Percentiles rank a stretch among this genome's conserved stretches.
Conservation (phyloP, 1,140 invertebrate species). For the Linepithema humile region DNA sequence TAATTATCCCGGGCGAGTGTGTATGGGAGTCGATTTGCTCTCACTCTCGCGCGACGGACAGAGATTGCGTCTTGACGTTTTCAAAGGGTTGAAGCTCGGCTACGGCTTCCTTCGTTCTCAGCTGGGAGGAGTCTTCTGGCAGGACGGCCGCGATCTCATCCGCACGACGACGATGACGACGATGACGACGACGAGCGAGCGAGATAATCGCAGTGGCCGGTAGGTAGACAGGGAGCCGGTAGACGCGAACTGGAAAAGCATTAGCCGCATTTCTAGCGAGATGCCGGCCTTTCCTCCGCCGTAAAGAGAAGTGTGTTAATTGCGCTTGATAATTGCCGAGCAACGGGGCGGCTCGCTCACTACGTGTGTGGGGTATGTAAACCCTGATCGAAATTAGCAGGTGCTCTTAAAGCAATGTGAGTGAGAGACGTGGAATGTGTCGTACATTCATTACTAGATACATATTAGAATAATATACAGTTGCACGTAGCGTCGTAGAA, state of each 20-base stretch:
- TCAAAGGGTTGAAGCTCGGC: constrained; percentile 45
- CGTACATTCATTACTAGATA: too few species aligned
- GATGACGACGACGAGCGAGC: neutral
- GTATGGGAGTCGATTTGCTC: constrained; percentile 45
- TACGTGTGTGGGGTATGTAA: constrained; percentile 2
- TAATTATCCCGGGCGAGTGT: constrained; percentile 45
- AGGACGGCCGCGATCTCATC: constrained; percentile 17
- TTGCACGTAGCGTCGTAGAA: neutral
- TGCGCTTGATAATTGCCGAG: constrained; percentile 40
- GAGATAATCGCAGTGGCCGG: constrained; percentile 19
- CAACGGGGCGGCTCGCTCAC: neutral
- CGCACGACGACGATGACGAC: neutral
- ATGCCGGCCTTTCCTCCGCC: neutral
- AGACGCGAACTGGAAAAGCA: constrained; percentile 36
- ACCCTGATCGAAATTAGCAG: constrained; percentile 30
- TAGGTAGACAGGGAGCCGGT: neutral
- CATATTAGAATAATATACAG: neutral
- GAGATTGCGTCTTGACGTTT: constrained; percentile 50
- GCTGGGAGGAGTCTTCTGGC: constrained; percentile 43
- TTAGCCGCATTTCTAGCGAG: neutral
- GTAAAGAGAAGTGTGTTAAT: constrained; percentile 42
- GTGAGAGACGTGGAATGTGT: neutral
- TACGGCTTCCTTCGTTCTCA: constrained; percentile 3
- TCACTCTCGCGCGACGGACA: constrained; percentile 42
- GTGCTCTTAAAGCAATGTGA: neutral